Evolutionary conservation across 1,140 invertebrate species (phyloP).

Genomic region (Ceratina japonica): DNA sequence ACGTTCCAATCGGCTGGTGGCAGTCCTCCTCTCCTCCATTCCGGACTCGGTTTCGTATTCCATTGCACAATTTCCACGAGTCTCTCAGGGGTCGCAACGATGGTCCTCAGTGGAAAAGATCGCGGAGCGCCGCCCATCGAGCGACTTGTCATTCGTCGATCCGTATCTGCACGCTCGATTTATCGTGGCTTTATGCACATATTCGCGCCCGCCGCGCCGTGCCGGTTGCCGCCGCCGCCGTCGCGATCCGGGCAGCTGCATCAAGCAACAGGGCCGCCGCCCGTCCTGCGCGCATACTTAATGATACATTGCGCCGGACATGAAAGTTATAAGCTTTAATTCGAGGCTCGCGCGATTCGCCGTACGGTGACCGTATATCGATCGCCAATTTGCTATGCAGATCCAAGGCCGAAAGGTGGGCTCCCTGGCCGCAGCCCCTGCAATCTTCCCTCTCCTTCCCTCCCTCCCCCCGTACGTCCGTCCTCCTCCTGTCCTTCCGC

Average conservation of each 20-base stretch:
- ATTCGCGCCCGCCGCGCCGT: constrained; percentile 46
- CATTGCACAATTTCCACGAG: background rate
- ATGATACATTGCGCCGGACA: constrained; percentile 67
- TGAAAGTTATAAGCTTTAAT: constrained; percentile 69
- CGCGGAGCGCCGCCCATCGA: constrained; percentile 38
- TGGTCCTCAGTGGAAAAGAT: constrained; percentile 13
- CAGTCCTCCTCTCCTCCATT: background rate
- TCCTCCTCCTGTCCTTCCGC: background rate
- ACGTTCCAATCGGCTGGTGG: background rate
- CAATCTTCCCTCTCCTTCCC: constrained; percentile 45
- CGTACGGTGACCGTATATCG: constrained; percentile 62
- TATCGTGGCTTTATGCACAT: constrained; percentile 59
- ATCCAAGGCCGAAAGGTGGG: constrained; percentile 61
- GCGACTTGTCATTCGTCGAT: constrained; percentile 52
- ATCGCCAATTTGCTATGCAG: constrained; percentile 69
- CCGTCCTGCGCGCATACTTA: constrained; percentile 62
- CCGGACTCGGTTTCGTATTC: background rate
- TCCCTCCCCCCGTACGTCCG: background rate
- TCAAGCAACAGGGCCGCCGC: constrained; percentile 10
- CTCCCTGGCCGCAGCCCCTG: constrained; percentile 54
- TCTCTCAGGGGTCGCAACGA: background rate
- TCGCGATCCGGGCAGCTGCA: constrained; percentile 54
- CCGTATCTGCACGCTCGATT: constrained; percentile 48
- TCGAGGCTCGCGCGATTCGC: constrained; percentile 64
- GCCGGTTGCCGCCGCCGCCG: background rate